Evolutionary conservation across 2,888 invertebrate genomes (phyloP).

Genomic region (Microctonus hyperodae): DNA sequence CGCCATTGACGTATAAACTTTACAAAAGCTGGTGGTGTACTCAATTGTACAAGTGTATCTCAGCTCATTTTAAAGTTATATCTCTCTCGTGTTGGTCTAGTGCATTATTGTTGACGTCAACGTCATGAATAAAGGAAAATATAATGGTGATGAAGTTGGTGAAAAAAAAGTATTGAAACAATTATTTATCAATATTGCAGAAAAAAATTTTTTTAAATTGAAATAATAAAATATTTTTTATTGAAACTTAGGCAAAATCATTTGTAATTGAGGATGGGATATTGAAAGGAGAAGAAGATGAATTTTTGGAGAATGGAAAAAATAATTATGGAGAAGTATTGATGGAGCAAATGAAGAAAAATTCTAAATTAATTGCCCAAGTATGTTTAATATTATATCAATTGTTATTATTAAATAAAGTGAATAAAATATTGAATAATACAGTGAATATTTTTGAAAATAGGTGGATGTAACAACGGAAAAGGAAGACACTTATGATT

Average conservation of each 20-base stretch:
- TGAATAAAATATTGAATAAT: neutral
- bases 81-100: neutral
- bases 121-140: too few species aligned
- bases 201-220: too few species aligned
- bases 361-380: slow-evolving; percentile 39
- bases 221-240: neutral
- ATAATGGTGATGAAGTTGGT: too few species aligned
- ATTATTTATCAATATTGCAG: too few species aligned
- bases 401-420: neutral
- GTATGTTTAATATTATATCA: slow-evolving; percentile 32
- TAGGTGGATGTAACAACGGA: slow-evolving; percentile 46
- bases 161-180: too few species aligned
- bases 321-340: slow-evolving; percentile 40
- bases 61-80: neutral
- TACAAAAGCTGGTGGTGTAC: neutral
- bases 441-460: neutral
- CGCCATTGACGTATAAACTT: neutral
- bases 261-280: slow-evolving; percentile 42
- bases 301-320: slow-evolving; percentile 19
- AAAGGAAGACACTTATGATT: slow-evolving; percentile 39
- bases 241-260: neutral
- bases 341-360: slow-evolving; percentile 38
- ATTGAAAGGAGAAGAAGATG: slow-evolving; percentile 34
- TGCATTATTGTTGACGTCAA: too few species aligned
- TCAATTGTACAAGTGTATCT: neutral